A percentile compares a stretch with the other conserved stretches of the same genome.
Conservation (phyloP, 2,797 vertebrate genomes). For the Myripristis murdjan region DNA sequence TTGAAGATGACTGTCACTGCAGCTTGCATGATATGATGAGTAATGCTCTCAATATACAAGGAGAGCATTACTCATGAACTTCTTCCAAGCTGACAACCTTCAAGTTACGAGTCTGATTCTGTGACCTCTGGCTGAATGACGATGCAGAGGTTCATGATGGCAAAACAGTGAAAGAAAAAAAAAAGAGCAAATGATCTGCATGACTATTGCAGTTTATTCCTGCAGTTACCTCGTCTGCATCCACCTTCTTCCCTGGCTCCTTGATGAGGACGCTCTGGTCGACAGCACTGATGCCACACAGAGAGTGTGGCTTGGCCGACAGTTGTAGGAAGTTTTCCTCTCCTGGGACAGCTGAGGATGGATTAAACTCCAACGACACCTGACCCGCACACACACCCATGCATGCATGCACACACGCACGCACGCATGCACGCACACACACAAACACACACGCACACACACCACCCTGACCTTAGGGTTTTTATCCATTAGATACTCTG, state of each 20-base stretch:
- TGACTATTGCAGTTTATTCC: background rate
- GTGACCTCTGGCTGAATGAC: too few relatives aligned
- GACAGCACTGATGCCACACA: constrained; percentile 89
- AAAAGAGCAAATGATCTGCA: background rate
- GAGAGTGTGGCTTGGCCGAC: constrained; percentile 78
- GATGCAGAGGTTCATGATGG: too few relatives aligned
- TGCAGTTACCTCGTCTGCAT: constrained; percentile 76
- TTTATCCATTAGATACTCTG: too few relatives aligned
- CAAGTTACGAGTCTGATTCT: too few relatives aligned
- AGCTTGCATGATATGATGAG: too few relatives aligned
- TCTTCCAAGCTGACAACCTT: too few relatives aligned
- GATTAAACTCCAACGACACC: constrained; percentile 86
- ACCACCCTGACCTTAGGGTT: too few relatives aligned
- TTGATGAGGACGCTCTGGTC: constrained; percentile 89
- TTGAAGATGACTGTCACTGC: too few relatives aligned
- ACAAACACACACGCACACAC: background rate
- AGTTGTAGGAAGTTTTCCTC: constrained; percentile 79
- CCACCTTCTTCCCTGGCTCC: constrained; percentile 82
- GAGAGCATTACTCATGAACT: too few relatives aligned
- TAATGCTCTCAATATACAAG: too few relatives aligned
- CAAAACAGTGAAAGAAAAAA: background rate
- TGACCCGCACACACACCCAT: constrained; percentile 65
- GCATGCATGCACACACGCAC: constrained; percentile 21
- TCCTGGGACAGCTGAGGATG: constrained; percentile 80
- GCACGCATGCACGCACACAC: too few relatives aligned